Conservation (phyloP, 2,113 vertebrate species). For the Oceanodroma tethys region DNA sequence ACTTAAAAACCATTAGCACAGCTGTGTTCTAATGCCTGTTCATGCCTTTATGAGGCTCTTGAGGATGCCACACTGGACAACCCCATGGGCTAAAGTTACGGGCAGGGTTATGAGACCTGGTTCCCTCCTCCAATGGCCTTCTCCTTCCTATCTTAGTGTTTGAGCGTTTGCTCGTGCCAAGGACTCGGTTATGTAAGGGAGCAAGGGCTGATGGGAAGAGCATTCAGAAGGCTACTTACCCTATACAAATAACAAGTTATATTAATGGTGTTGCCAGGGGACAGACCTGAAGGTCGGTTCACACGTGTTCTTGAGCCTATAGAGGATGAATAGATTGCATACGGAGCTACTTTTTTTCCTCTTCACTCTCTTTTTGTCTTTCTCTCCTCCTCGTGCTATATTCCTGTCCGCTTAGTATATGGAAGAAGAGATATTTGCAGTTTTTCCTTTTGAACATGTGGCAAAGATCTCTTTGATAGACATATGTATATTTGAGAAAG, state of each 20-base stretch:
- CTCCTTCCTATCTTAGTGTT: fast-evolving
- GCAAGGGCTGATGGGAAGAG: background rate
- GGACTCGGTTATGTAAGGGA: background rate
- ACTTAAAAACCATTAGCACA: background rate
- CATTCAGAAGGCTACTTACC: background rate
- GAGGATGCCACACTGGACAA: background rate
- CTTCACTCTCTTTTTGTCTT: background rate
- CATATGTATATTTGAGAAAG: background rate
- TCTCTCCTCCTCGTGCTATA: background rate
- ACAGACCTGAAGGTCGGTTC: background rate
- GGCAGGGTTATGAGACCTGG: background rate
- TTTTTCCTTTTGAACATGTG: background rate
- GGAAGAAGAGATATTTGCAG: background rate
- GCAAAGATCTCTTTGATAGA: background rate
- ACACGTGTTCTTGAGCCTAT: background rate
- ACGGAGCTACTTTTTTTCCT: background rate
- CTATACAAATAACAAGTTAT: background rate
- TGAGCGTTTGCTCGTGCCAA: background rate
- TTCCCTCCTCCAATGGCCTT: background rate
- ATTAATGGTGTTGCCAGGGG: background rate
- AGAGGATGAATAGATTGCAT: background rate
- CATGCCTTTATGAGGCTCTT: background rate
- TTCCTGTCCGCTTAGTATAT: background rate
- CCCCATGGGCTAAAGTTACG: background rate
- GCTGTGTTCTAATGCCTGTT: background rate